These are phyloP conservation scores for Artemia sinica DNA, from an alignment of 2,888 invertebrate genomes.

Conservation along the genomic window DNA sequence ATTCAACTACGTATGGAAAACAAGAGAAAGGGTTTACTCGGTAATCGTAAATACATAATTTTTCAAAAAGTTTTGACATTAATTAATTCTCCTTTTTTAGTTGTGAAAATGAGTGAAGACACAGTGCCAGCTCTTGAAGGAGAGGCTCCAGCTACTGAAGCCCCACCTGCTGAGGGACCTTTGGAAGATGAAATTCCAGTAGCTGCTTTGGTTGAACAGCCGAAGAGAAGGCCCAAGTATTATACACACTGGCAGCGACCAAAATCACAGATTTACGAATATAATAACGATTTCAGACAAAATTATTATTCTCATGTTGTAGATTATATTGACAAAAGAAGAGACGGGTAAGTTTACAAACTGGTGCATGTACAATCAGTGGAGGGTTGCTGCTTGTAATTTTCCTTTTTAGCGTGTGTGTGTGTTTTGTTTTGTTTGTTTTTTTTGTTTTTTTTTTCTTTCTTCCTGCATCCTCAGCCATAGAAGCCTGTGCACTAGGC, in stretches of 20 bases:
- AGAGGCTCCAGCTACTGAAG: slow-evolving; percentile 8
- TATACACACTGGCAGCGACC: slow-evolving; percentile 60
- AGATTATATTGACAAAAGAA: slow-evolving; percentile 57
- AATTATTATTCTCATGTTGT: slow-evolving; percentile 74
- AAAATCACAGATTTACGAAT: slow-evolving; percentile 59
- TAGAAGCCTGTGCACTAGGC: no score
- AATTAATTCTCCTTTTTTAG: background rate
- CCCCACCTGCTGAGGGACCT: slow-evolving; percentile 3
- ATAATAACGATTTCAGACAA: slow-evolving; percentile 62
- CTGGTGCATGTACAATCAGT: background rate
- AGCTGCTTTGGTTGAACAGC: background rate
- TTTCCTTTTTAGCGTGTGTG: no score
- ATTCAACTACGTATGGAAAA: no score
- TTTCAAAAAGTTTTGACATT: background rate
- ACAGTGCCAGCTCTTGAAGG: slow-evolving; percentile 9
- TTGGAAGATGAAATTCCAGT: background rate
- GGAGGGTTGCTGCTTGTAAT: no score
- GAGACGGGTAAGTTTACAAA: slow-evolving; percentile 37
- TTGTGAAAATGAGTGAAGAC: slow-evolving; percentile 7
- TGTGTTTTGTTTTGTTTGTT: no score
- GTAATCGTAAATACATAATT: no score
- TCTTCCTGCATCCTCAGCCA: no score
- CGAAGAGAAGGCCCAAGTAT: background rate
- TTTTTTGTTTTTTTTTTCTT: no score
- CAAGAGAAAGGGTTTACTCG: no score